phyloP scores from a whole-genome alignment of 2,888 invertebrate species.

The Strigamia crassipes region DNA sequence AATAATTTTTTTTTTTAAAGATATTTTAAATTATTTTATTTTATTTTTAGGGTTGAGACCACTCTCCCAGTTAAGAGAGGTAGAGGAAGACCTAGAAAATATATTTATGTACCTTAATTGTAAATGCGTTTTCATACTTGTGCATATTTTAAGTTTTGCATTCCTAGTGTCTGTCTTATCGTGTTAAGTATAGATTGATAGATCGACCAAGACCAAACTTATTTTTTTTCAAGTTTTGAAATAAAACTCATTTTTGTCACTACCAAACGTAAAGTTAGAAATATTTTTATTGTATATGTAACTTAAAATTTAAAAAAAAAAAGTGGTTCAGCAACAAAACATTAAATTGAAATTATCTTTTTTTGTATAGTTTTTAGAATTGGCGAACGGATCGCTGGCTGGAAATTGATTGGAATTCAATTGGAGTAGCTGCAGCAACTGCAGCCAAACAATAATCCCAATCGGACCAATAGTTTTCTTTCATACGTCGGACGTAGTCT shows the following conservation, averaged over 20 bases:
- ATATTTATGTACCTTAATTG: not conserved
- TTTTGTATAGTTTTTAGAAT: not conserved
- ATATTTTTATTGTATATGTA: not conserved
- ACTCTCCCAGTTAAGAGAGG: not conserved
- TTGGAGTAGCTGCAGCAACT: not conserved
- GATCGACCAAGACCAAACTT: no score
- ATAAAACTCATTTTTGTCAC: no score
- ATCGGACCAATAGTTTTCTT: constrained; percentile 57
- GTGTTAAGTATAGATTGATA: no score
- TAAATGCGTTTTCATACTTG: not conserved
- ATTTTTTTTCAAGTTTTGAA: no score
- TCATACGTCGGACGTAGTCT: constrained; percentile 56
- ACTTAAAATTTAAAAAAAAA: not conserved
- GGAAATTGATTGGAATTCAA: not conserved
- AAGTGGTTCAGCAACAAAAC: not conserved
- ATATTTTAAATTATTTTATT: not conserved
- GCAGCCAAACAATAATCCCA: constrained; percentile 55
- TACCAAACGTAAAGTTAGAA: no score
- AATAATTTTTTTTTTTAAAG: no score
- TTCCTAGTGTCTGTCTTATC: no score
- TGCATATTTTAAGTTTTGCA: no score
- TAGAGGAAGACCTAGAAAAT: not conserved
- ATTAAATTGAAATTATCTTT: not conserved
- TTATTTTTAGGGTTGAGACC: not conserved
- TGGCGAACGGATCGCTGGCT: not conserved